A percentile compares a stretch with the other conserved stretches of the same genome.
Evolutionary conservation across 2,113 vertebrate genomes (phyloP).

Genomic region (Silurus glanis): DNA sequence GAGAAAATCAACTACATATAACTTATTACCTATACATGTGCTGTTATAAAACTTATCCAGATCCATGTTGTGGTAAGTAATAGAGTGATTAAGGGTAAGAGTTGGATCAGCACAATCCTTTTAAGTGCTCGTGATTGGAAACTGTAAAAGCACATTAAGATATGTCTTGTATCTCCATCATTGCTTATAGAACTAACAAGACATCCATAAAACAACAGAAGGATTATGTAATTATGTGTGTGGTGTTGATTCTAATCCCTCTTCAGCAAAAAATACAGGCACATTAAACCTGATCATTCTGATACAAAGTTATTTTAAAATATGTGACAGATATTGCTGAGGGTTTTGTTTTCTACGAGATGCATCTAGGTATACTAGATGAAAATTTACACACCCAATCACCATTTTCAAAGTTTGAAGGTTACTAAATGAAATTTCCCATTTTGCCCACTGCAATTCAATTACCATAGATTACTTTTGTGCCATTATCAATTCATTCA

Average conservation of each 20-base stretch:
- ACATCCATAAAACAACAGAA: not conserved
- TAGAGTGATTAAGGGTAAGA: constrained; percentile 23
- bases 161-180: not conserved
- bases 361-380: not conserved
- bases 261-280: not conserved
- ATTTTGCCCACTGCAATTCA: not conserved
- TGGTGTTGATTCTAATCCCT: constrained; percentile 26
- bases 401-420: not conserved
- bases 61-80: not conserved
- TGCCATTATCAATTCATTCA: not conserved
- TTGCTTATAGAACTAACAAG: not conserved
- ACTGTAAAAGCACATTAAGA: not conserved
- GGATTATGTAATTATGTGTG: constrained; percentile 29
- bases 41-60: not conserved
- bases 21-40: not conserved
- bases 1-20: not conserved
- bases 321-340: not conserved
- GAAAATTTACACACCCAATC: not conserved
- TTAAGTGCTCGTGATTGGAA: not conserved
- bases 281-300: not conserved
- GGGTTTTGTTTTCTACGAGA: not conserved
- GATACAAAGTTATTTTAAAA: not conserved
- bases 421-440: not conserved
- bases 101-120: constrained; percentile 37
- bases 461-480: not conserved